These are phyloP conservation scores for Nymphalis c-album DNA, from an alignment of 2,888 invertebrate genomes.

Conservation along the genomic window DNA sequence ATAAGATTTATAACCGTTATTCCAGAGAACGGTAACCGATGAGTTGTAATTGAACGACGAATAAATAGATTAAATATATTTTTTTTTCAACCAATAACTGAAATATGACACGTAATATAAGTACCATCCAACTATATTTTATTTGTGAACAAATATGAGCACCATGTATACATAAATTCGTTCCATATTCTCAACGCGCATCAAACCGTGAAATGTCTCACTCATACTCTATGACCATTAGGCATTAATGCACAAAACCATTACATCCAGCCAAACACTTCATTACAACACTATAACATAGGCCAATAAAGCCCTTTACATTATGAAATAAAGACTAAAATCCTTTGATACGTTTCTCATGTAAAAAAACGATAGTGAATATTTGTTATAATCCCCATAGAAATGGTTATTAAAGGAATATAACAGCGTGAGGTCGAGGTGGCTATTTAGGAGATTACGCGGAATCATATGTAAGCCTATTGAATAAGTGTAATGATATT, in stretches of 20 bases:
- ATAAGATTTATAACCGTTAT: no score
- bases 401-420: constrained; percentile 32
- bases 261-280: constrained; percentile 12
- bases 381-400: constrained; percentile 29
- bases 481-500: constrained; percentile 29
- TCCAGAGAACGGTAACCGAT: no score
- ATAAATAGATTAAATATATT: neutral
- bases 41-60: no score
- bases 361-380: constrained; percentile 2
- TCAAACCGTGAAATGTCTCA: constrained; percentile 54
- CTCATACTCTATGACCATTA: constrained; percentile 42
- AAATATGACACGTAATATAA: no score
- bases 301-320: neutral
- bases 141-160: constrained; percentile 25
- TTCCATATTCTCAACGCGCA: constrained; percentile 49
- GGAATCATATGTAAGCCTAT: constrained; percentile 33
- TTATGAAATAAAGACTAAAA: neutral
- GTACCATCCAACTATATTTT: no score
- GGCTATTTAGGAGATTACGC: constrained; percentile 37
- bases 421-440: constrained; percentile 37
- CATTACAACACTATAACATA: neutral
- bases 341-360: neutral
- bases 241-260: constrained; percentile 29
- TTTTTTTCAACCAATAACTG: no score
- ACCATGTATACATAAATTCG: constrained; percentile 45